Percentiles rank a stretch among this genome's conserved stretches.
These are phyloP conservation scores for Theristicus caerulescens DNA, from an alignment of 2,113 vertebrate species.

Conservation along the genomic window DNA sequence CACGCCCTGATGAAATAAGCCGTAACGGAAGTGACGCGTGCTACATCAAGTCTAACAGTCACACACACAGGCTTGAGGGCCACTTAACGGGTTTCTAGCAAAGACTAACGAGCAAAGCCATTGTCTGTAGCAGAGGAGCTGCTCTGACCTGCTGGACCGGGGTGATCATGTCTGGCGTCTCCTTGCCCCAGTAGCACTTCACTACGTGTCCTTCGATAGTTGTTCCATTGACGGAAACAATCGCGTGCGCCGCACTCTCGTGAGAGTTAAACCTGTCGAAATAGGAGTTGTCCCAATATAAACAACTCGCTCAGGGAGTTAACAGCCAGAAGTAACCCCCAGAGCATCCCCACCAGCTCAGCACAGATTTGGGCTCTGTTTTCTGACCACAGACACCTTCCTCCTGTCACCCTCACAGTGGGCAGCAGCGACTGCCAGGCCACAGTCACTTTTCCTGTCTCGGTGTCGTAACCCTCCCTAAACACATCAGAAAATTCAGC, in stretches of 20 bases:
- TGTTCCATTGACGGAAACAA: slow-evolving; percentile 95
- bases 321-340: fast-evolving
- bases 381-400: no score
- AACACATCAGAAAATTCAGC: fast-evolving
- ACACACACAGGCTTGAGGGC: not conserved
- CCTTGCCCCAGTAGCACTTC: slow-evolving; percentile 99
- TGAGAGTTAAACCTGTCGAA: slow-evolving; percentile 89
- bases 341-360: not conserved
- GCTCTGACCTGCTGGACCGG: slow-evolving; percentile 87
- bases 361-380: fast-evolving
- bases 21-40: not conserved
- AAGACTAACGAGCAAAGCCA: not conserved
- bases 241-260: slow-evolving; percentile 95
- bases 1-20: not conserved
- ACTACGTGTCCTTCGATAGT: slow-evolving; percentile 93
- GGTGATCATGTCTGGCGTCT: slow-evolving; percentile 90
- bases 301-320: fast-evolving
- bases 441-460: not conserved
- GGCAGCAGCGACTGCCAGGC: no score
- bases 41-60: not conserved
- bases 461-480: fast-evolving
- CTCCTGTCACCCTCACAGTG: fast-evolving
- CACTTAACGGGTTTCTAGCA: not conserved
- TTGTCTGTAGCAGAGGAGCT: not conserved
- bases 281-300: fast-evolving